Evolutionary conservation across 2,888 invertebrate species (phyloP), one percentile per base, ranked within the genome.

Genomic region (Zhuqinia jingwanae): DNA sequence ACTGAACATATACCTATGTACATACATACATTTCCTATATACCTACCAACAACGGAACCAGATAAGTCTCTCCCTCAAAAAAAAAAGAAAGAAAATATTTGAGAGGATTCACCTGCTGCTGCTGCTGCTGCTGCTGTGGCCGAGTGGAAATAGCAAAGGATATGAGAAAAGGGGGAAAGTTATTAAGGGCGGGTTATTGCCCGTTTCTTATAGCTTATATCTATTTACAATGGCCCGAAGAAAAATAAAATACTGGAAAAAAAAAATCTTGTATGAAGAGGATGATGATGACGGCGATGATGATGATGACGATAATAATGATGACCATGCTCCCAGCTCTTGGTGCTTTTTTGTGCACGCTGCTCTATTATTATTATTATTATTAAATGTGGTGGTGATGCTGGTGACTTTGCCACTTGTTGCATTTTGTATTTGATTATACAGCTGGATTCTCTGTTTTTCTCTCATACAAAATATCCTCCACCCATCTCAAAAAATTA

Each of bases 341-440:
- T 36, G 8, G 36, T n/a, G n/a, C n/a, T n/a, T n/a, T n/a, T n/a
- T n/a, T n/a, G 15, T 42, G 42, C 17, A 36, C n/a, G n/a, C 42
- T 42, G 65, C 42, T 36, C 36, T 65, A 65, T 65, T 65, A 65
- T 65, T 65, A 65, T 36, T n/a, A n/a, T n/a, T n/a, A n/a, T n/a
- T n/a, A n/a, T n/a, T n/a, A n/a, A 65, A 65, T 65, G 65, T 42
- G 20, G 65, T 65, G 65, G 65, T 65, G 65, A 65, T n/a, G n/a
- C n/a, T n/a, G n/a, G n/a, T n/a, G n/a, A n/a, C n/a, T n/a, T 36
- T 65, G 42, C 65, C 65, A 80, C 80, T 68, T 80, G 80, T 80
- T 68, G 68, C 80, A 68, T 80, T 80, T 60, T 58, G 42, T 42
- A 17, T 60, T 58, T 77, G 77, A 77, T 76, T 76, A 77, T 15